Conservation (phyloP, 2,888 invertebrate genomes). For the Brassicogethes aeneus region DNA sequence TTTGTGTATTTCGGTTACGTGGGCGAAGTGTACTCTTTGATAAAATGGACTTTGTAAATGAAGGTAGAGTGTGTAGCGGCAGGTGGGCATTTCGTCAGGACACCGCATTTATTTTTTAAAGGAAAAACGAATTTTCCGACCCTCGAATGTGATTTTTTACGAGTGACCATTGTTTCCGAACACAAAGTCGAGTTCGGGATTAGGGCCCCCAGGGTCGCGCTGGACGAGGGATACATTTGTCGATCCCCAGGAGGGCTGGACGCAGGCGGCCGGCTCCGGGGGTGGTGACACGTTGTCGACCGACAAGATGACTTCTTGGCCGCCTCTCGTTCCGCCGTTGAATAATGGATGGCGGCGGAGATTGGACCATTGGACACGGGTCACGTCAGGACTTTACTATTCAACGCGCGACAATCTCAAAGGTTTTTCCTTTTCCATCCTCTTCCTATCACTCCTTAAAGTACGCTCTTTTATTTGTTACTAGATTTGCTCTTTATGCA, state of each 20-base stretch:
- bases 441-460: background rate
- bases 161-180: constrained; percentile 21
- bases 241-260: constrained; percentile 26
- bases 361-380: constrained; percentile 34
- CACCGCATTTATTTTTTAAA: constrained; percentile 15
- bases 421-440: background rate
- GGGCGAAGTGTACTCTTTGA: too few relatives aligned
- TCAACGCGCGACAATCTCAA: constrained; percentile 15
- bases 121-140: constrained; percentile 15
- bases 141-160: constrained; percentile 17
- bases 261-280: too few relatives aligned
- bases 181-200: constrained; percentile 22
- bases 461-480: background rate
- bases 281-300: constrained; percentile 33
- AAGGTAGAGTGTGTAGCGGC: too few relatives aligned
- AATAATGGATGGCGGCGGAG: constrained; percentile 38
- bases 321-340: constrained; percentile 32
- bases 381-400: constrained; percentile 33
- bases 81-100: constrained; percentile 5
- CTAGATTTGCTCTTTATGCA: background rate
- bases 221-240: constrained; percentile 38
- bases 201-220: constrained; percentile 31
- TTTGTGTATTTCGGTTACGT: too few relatives aligned
- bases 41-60: too few relatives aligned
- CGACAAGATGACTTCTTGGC: constrained; percentile 37